Evolutionary conservation across 2,113 vertebrate genomes (phyloP).

Genomic region (Synchiropus splendidus): DNA sequence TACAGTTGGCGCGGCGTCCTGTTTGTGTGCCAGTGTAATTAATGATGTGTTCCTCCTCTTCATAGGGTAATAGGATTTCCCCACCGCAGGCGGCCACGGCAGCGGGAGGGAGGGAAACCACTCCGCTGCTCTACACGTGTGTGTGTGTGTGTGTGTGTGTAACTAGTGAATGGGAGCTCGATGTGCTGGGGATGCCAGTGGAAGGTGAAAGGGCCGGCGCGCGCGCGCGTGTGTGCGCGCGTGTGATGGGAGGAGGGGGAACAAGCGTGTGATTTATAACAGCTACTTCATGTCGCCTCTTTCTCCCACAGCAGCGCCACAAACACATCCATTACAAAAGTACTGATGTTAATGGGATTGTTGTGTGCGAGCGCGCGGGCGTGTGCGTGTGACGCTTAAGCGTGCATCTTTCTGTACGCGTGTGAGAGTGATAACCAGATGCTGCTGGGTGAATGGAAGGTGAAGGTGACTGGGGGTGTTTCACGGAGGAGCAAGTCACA

Average conservation of each 20-base stretch:
- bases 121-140: constrained; percentile 11
- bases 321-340: constrained; percentile 70
- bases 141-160: constrained; percentile 10
- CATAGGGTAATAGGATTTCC: constrained; percentile 68
- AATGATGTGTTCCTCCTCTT: constrained; percentile 68
- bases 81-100: constrained; percentile 49
- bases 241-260: constrained; percentile 36
- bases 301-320: constrained; percentile 60
- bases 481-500: constrained; percentile 18
- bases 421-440: constrained; percentile 44
- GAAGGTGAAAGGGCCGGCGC: constrained; percentile 9
- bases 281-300: constrained; percentile 57
- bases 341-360: constrained; percentile 61
- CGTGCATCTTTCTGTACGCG: constrained; percentile 8
- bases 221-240: constrained; percentile 5
- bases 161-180: constrained; percentile 40
- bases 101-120: constrained; percentile 21
- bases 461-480: constrained; percentile 50
- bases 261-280: constrained; percentile 68
- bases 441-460: constrained; percentile 47
- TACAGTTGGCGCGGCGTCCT: constrained; percentile 24
- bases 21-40: constrained; percentile 63
- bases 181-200: constrained; percentile 44
- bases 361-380: constrained; percentile 19
- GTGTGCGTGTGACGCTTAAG: constrained; percentile 1